Percentiles rank a stretch among this genome's conserved stretches.
These are phyloP conservation scores for Leptothorax acervorum DNA, from an alignment of 2,888 invertebrate species.

Conservation along the genomic window DNA sequence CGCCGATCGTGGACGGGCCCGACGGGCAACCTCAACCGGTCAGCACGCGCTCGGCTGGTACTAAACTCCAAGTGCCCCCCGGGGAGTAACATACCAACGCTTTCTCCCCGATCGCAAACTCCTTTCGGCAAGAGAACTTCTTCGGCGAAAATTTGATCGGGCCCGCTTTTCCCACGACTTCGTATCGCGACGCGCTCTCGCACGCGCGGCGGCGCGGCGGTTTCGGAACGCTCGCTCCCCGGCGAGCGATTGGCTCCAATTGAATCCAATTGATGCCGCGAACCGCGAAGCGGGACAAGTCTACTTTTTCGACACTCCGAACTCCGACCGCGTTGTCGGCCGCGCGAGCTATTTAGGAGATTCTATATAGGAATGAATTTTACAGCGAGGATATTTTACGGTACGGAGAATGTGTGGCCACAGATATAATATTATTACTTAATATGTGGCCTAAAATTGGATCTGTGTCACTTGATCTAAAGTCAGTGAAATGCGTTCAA, in stretches of 20 bases:
- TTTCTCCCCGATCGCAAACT: conserved; percentile 15
- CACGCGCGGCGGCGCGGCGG: neutral
- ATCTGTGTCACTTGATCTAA: neutral
- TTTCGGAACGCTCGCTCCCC: neutral
- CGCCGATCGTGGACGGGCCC: conserved; percentile 15
- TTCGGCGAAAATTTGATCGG: neutral
- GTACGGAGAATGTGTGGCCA: neutral
- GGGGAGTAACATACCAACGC: neutral
- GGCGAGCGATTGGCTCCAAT: conserved; percentile 18
- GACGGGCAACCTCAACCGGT: neutral
- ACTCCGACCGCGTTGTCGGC: neutral
- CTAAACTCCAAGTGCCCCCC: neutral
- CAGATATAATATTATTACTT: neutral
- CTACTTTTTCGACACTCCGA: conserved; percentile 2
- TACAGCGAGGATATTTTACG: neutral
- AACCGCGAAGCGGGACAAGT: neutral
- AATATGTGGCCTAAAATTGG: neutral
- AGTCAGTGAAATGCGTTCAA: neutral
- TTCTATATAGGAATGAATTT: conserved; percentile 6
- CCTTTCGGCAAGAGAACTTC: conserved; percentile 1
- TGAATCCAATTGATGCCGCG: neutral
- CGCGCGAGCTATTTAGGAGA: neutral
- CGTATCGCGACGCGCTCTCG: neutral
- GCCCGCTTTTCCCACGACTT: conserved; percentile 4
- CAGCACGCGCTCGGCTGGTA: conserved; percentile 7